Evolutionary conservation across 2,888 invertebrate species (phyloP).

Genomic region (Hofmannophila pseudospretella): DNA sequence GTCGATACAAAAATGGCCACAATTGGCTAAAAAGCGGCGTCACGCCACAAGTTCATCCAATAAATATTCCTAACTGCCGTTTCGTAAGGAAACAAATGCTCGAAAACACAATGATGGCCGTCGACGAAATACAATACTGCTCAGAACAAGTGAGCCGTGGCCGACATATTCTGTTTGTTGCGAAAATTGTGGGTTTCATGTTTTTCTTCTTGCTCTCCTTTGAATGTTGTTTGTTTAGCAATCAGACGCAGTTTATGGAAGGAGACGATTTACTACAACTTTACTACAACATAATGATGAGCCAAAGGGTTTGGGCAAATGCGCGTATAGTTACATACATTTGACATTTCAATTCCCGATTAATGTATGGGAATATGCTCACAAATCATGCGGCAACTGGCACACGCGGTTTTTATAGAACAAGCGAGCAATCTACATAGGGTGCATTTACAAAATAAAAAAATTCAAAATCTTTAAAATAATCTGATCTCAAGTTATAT

Average conservation of each 20-base stretch:
- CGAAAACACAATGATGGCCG: slow-evolving; percentile 69
- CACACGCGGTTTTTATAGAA: too few species aligned
- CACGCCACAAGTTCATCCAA: slow-evolving; percentile 70
- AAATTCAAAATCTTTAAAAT: too few species aligned
- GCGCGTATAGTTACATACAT: too few species aligned
- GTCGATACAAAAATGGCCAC: slow-evolving; percentile 56
- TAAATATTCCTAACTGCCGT: slow-evolving; percentile 75
- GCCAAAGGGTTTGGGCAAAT: too few species aligned
- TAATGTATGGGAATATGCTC: too few species aligned
- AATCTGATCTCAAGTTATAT: too few species aligned
- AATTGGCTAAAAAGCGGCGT: slow-evolving; percentile 68
- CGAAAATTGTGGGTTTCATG: slow-evolving; percentile 54
- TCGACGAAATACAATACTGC: slow-evolving; percentile 64
- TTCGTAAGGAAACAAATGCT: slow-evolving; percentile 73
- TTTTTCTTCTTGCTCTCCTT: slow-evolving; percentile 46
- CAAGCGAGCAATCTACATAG: too few species aligned
- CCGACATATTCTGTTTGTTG: slow-evolving; percentile 70
- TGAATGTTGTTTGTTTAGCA: slow-evolving; percentile 47
- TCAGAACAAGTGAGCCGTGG: slow-evolving; percentile 60
- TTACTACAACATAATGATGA: too few species aligned
- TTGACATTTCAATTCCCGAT: too few species aligned
- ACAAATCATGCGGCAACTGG: too few species aligned
- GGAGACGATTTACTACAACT: too few species aligned
- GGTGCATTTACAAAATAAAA: too few species aligned
- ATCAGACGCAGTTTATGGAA: slow-evolving; percentile 9